Percentiles rank a stretch among this genome's conserved stretches.
phyloP scores from a whole-genome alignment of 2,113 vertebrate species.

The Chaetops frenatus region DNA sequence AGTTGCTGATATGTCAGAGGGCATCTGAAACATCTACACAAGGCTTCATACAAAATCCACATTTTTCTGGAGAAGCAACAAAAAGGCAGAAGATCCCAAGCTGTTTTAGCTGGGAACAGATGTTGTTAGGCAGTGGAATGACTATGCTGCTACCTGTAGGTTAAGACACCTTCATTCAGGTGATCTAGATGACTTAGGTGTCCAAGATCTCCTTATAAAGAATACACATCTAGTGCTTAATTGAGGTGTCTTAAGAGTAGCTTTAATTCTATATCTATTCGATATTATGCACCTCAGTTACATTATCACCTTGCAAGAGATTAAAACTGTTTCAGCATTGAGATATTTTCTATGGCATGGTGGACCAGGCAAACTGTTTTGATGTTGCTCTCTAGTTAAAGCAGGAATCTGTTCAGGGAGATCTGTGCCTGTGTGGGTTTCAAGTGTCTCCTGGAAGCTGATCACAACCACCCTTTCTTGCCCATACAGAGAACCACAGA shows the following conservation, averaged over 20 bases:
- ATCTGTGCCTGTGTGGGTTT: not conserved
- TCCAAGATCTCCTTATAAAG: not conserved
- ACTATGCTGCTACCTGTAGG: not conserved
- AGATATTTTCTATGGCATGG: not conserved
- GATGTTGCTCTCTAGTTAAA: not conserved
- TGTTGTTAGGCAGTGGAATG: not conserved
- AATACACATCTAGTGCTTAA: not conserved
- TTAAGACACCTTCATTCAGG: not conserved
- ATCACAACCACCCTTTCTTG: not conserved
- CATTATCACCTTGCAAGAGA: not conserved
- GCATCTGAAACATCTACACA: not conserved
- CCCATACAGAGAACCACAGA: not conserved
- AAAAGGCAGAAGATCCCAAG: not conserved
- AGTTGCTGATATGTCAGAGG: not conserved
- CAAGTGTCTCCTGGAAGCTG: not conserved
- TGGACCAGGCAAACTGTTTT: not conserved
- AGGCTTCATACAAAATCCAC: not conserved
- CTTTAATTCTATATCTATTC: not conserved
- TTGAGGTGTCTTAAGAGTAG: not conserved
- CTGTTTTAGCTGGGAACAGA: not conserved
- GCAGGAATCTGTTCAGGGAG: not conserved
- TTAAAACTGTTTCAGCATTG: not conserved
- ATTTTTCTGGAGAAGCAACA: not conserved
- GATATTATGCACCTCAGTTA: not conserved
- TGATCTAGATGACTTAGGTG: not conserved